Conservation (phyloP, 1,140 invertebrate genomes). For the Hyles euphorbiae region DNA sequence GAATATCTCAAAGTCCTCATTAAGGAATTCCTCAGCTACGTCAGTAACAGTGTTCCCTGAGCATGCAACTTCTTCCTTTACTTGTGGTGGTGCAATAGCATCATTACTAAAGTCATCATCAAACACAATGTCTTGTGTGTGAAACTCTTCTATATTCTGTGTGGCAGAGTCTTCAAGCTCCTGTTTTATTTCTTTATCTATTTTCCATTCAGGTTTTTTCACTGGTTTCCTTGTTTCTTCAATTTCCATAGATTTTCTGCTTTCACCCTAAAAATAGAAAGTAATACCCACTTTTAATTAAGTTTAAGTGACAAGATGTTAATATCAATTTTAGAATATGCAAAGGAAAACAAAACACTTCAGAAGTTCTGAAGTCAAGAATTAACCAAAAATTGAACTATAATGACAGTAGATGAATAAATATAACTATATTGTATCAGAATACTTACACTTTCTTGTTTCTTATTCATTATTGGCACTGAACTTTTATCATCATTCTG, state of each 20-base stretch:
- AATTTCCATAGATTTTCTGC: slow-evolving; percentile 1
- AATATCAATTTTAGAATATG: too few species aligned
- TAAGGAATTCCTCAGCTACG: slow-evolving; percentile 67
- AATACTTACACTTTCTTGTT: too few species aligned
- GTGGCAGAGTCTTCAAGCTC: slow-evolving; percentile 54
- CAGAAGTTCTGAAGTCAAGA: not conserved
- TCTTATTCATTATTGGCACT: too few species aligned
- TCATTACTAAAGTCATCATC: slow-evolving; percentile 63
- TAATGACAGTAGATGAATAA: not conserved
- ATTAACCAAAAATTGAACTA: not conserved
- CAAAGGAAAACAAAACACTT: not conserved
- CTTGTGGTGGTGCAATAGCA: slow-evolving; percentile 24
- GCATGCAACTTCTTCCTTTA: slow-evolving; percentile 37
- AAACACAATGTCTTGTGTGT: slow-evolving; percentile 63
- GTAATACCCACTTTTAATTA: too few species aligned
- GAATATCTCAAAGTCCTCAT: slow-evolving; percentile 76
- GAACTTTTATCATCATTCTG: not conserved
- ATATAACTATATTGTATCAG: not conserved
- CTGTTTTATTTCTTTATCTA: slow-evolving; percentile 63
- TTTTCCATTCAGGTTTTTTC: slow-evolving; percentile 59
- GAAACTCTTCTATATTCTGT: slow-evolving; percentile 65
- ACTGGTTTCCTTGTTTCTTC: slow-evolving; percentile 9
- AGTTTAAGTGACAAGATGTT: too few species aligned
- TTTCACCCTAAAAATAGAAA: slow-evolving; percentile 7
- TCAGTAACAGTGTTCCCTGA: slow-evolving; percentile 49